Percentiles rank a stretch among this genome's conserved stretches.
Conservation (phyloP, 2,888 invertebrate genomes). For the Diaperis boleti region DNA sequence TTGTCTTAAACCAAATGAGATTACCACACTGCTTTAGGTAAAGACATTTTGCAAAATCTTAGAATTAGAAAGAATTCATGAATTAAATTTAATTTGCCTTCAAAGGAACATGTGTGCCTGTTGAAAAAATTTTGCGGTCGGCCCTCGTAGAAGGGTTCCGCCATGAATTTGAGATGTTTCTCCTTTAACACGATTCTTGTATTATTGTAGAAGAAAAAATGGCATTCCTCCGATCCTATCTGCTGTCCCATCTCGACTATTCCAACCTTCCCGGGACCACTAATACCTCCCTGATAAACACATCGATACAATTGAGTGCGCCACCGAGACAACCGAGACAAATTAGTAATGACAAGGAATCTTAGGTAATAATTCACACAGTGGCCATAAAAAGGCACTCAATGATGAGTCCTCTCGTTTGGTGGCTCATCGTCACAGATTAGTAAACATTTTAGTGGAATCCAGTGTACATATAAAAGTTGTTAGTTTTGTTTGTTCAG, state of each 20-base stretch:
- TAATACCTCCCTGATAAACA: conserved; percentile 64
- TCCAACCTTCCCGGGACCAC: conserved; percentile 58
- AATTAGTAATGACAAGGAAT: conserved; percentile 64
- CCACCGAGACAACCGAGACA: conserved; percentile 63
- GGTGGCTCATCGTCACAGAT: conserved; percentile 37
- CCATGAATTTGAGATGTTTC: conserved; percentile 50
- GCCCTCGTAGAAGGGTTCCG: conserved; percentile 32
- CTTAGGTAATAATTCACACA: conserved; percentile 63
- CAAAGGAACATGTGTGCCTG: too few species aligned
- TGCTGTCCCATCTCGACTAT: conserved; percentile 60
- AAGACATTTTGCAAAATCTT: too few species aligned
- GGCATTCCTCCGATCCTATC: conserved; percentile 60
- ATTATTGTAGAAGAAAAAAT: conserved; percentile 58
- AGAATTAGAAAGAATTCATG: too few species aligned
- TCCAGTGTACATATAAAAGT: conserved; percentile 37
- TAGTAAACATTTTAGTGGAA: conserved; percentile 41
- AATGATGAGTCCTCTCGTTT: conserved; percentile 13
- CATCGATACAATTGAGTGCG: conserved; percentile 61
- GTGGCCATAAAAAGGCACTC: conserved; percentile 16
- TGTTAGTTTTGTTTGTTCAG: conserved; percentile 48
- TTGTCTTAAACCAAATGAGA: too few species aligned
- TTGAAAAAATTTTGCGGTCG: conserved; percentile 37
- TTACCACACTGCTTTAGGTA: too few species aligned
- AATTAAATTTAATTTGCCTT: too few species aligned
- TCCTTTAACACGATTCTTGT: conserved; percentile 57